A percentile compares a stretch with the other conserved stretches of the same genome.
Conservation (phyloP, 2,888 invertebrate species). For the Bombylius major region DNA sequence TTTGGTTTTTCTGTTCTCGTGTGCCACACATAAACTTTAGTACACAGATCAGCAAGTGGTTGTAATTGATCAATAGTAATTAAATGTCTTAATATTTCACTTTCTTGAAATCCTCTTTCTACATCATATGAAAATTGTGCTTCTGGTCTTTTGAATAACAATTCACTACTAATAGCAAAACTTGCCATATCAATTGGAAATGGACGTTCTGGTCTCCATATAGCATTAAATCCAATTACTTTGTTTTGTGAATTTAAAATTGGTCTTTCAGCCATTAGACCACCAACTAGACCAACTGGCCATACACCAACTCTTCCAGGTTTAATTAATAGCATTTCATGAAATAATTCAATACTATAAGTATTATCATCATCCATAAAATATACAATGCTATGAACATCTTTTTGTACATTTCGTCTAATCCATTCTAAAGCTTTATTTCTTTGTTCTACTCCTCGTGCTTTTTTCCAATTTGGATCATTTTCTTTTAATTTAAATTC, state of each 20-base stretch:
- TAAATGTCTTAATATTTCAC: slow-evolving; percentile 65
- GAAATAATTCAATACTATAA: slow-evolving; percentile 78
- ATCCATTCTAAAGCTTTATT: slow-evolving; percentile 75
- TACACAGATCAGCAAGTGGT: slow-evolving; percentile 80
- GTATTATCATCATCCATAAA: slow-evolving; percentile 98
- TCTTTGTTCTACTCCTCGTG: slow-evolving; percentile 83
- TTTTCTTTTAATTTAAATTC: slow-evolving; percentile 50
- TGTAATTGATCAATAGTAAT: slow-evolving; percentile 66
- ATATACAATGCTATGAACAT: slow-evolving; percentile 58
- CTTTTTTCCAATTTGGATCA: slow-evolving; percentile 62
- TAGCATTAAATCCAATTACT: slow-evolving; percentile 49
- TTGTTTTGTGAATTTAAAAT: slow-evolving; percentile 50
- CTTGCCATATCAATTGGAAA: slow-evolving; percentile 99
- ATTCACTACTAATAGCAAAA: slow-evolving; percentile 72
- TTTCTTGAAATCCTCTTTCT: slow-evolving; percentile 80
- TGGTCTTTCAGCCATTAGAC: slow-evolving; percentile 85
- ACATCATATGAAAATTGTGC: slow-evolving; percentile 74
- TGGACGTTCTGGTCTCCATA: slow-evolving; percentile 80
- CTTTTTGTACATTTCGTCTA: slow-evolving; percentile 33
- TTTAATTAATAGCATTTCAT: slow-evolving; percentile 72
- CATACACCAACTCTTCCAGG: slow-evolving; percentile 67
- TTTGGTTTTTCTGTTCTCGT: slow-evolving; percentile 86
- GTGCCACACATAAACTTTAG: slow-evolving; percentile 97
- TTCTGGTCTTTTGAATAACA: slow-evolving; percentile 56
- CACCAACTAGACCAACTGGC: slow-evolving; percentile 95